phyloP scores from a whole-genome alignment of 2,888 invertebrate species.

The Hylaea fasciaria region DNA sequence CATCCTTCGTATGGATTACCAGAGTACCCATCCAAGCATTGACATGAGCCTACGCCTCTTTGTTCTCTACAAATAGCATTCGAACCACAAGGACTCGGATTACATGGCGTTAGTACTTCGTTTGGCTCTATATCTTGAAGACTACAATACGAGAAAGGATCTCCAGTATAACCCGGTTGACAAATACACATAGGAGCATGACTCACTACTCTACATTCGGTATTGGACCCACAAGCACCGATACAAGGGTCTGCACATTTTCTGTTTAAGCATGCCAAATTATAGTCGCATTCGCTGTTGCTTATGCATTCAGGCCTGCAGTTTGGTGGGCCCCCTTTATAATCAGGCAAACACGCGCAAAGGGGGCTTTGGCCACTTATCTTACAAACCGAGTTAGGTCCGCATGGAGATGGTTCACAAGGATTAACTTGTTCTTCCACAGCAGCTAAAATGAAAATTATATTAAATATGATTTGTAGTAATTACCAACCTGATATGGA shows the following conservation, averaged over 20 bases:
- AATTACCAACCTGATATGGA: not conserved
- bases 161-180: conserved; percentile 87
- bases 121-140: conserved; percentile 64
- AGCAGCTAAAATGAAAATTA: conserved; percentile 38
- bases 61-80: conserved; percentile 86
- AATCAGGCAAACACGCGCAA: conserved; percentile 89
- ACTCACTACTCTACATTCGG: conserved; percentile 91
- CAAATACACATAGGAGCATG: conserved; percentile 91
- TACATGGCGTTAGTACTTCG: conserved; percentile 85
- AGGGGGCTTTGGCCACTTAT: conserved; percentile 87
- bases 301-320: conserved; percentile 92
- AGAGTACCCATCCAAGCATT: conserved; percentile 86
- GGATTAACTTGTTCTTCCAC: conserved; percentile 75
- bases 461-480: not conserved
- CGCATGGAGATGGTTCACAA: conserved; percentile 91
- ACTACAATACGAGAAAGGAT: conserved; percentile 89
- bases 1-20: conserved; percentile 93
- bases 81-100: conserved; percentile 87
- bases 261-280: conserved; percentile 89
- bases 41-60: conserved; percentile 87
- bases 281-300: conserved; percentile 89
- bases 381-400: conserved; percentile 90
- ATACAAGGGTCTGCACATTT: conserved; percentile 91
- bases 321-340: conserved; percentile 89
- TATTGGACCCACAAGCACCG: conserved; percentile 88